Evolutionary conservation across 2,888 invertebrate genomes (phyloP), one percentile per base, ranked within the genome.

Genomic region (Apomyelois bistriatella): DNA sequence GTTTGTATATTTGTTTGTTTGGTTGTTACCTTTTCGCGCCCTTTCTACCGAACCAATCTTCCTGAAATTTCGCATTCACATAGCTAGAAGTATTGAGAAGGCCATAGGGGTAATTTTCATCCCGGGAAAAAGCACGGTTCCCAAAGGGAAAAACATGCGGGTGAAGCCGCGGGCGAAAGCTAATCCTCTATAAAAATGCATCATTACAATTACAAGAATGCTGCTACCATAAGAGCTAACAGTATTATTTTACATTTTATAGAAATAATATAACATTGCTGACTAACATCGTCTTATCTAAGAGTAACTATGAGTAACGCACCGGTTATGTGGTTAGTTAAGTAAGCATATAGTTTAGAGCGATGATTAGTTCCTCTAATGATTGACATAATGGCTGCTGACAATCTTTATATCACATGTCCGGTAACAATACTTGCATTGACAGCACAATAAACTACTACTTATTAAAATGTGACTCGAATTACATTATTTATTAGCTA

Each of bases 271-370:
- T 36, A 35, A 17, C 32, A 47, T 65, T 56, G 66, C 65, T 68
- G 72, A 69, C 61, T 74, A 76, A 74, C 65, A 67, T 58, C n/a
- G 58, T 62, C 62, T 76, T 74, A 77, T 79, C 73, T 73, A 66
- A 68, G 62, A 67, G 67, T 58, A 72, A 68, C 68, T 68, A 72
- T 77, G 75, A 76, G 64, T 74, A 74, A 72, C 63, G 43, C 53
- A 49, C 43, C 43, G 12, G 41, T 54, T 53, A 52, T 53, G 47
- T 47, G 35, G 37, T 52, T 50, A 51, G 53, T 10, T 51, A 50
- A 32, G 53, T 56, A 55, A 35, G 43, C 36, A 54, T 32, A 7
- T 28, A 28, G 15, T 9, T 1, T 49, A 52, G 52, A 35, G 49
- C 52, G 48, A 42, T 53, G 55, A 56, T 60, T 59, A 57, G 41